Evolutionary conservation across 2,797 vertebrate genomes (phyloP).

Genomic region (Sciaenops ocellatus): DNA sequence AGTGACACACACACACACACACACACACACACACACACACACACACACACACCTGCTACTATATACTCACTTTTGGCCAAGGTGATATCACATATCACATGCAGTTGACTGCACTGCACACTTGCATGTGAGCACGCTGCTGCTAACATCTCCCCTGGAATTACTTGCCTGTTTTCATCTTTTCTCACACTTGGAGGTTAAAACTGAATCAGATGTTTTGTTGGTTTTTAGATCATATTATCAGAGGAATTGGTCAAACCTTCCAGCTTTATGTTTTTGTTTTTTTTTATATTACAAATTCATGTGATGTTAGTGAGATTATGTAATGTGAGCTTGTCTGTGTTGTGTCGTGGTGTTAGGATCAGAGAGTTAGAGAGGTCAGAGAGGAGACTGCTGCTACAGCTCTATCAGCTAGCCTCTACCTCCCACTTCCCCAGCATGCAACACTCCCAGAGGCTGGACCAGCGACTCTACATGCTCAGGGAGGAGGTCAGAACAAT

Average conservation of each 20-base stretch:
- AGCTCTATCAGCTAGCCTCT: conserved; percentile 60
- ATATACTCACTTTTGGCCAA: conserved; percentile 65
- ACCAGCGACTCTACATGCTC: conserved; percentile 82
- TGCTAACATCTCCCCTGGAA: conserved; percentile 38
- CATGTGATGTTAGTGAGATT: conserved; percentile 1
- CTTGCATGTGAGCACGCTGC: conserved; percentile 33
- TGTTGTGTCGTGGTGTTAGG: conserved; percentile 58
- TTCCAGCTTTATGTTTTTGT: not conserved
- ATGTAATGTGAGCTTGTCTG: conserved; percentile 27
- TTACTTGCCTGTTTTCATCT: conserved; percentile 6
- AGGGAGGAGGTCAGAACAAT: conserved; percentile 79
- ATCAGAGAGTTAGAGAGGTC: conserved; percentile 80
- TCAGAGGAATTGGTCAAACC: not conserved
- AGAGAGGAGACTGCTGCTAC: conserved; percentile 74
- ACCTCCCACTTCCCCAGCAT: conserved; percentile 63
- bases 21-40: conserved; percentile 51
- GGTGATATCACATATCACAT: conserved; percentile 73
- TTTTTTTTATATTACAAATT: not conserved
- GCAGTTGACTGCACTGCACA: conserved; percentile 43
- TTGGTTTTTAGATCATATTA: not conserved
- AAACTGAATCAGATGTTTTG: not conserved
- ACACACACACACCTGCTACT: conserved; percentile 47
- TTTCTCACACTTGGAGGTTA: conserved; percentile 3
- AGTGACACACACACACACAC: conserved; percentile 57
- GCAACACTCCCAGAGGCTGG: conserved; percentile 78